Conservation (phyloP, 2,888 invertebrate species). For the Heteromurus nitidus region DNA sequence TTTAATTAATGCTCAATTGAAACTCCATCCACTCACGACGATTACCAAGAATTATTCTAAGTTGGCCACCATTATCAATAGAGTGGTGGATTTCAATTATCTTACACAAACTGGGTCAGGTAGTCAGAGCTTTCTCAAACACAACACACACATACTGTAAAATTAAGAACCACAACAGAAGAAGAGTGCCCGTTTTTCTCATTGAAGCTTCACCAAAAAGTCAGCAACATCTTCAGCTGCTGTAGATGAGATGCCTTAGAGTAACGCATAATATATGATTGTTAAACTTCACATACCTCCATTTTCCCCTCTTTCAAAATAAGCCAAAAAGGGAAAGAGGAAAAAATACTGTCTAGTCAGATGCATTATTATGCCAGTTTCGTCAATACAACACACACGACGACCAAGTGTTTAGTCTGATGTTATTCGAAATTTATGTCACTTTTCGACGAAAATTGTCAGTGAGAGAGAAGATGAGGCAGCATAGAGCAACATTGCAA, state of each 20-base stretch:
- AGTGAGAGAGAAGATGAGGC: slow-evolving; percentile 9
- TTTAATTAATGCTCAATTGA: slow-evolving; percentile 64
- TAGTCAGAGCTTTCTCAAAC: slow-evolving; percentile 25
- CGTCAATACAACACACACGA: background rate
- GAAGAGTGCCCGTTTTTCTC: slow-evolving; percentile 31
- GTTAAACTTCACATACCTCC: background rate
- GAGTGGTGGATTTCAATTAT: slow-evolving; percentile 60
- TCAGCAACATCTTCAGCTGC: background rate
- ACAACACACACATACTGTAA: slow-evolving; percentile 3
- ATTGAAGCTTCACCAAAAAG: slow-evolving; percentile 7
- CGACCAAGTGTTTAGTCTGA: too few relatives aligned
- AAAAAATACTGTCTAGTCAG: background rate
- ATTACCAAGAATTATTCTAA: slow-evolving; percentile 56
- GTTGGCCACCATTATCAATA: slow-evolving; percentile 50
- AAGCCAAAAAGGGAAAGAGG: slow-evolving; percentile 45
- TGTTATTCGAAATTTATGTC: slow-evolving; percentile 55
- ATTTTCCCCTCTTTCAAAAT: slow-evolving; percentile 14
- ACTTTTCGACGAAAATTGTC: slow-evolving; percentile 46
- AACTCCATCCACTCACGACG: slow-evolving; percentile 42
- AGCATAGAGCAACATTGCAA: background rate
- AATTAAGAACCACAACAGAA: background rate
- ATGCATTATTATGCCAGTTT: background rate
- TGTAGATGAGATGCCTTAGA: background rate
- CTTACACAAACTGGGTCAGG: slow-evolving; percentile 50
- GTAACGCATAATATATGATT: background rate